These are phyloP conservation scores for Thaumetopoea pityocampa DNA, from an alignment of 1,140 invertebrate species.

Conservation along the genomic window DNA sequence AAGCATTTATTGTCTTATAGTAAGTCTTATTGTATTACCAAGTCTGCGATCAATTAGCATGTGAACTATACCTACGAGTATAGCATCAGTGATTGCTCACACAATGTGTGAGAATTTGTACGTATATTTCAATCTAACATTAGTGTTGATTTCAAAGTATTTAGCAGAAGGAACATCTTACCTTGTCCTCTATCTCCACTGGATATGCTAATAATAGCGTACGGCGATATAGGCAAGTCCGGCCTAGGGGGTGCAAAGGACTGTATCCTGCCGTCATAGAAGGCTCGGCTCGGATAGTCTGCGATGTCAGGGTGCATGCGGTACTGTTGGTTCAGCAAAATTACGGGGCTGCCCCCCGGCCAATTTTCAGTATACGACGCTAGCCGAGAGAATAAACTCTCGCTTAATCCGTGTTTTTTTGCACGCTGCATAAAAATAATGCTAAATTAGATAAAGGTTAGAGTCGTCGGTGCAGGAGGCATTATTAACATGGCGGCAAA, in stretches of 20 bases:
- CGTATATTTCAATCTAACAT: no score
- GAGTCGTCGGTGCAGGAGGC: no score
- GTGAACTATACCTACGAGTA: no score
- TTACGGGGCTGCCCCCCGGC: constrained; percentile 50
- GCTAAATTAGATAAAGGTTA: neutral
- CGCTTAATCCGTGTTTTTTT: constrained; percentile 76
- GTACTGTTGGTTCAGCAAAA: constrained; percentile 86
- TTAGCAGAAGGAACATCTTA: constrained; percentile 16
- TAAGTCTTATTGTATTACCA: no score
- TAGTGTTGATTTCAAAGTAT: no score
- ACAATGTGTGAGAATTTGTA: no score
- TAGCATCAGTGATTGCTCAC: no score
- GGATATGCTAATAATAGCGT: constrained; percentile 77
- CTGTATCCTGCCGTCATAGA: constrained; percentile 81
- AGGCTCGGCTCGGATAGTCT: constrained; percentile 84
- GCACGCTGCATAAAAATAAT: constrained; percentile 67
- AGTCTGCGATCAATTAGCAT: no score
- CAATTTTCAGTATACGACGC: constrained; percentile 35
- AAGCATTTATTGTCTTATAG: no score
- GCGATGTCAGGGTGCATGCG: constrained; percentile 90
- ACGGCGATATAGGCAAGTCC: constrained; percentile 65
- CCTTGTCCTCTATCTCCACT: constrained; percentile 73
- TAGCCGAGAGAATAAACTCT: constrained; percentile 82
- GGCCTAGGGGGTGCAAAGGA: constrained; percentile 32
- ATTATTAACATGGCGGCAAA: no score